Conservation (phyloP, 1,140 invertebrate genomes). For the Schlechtendalia chinensis region DNA sequence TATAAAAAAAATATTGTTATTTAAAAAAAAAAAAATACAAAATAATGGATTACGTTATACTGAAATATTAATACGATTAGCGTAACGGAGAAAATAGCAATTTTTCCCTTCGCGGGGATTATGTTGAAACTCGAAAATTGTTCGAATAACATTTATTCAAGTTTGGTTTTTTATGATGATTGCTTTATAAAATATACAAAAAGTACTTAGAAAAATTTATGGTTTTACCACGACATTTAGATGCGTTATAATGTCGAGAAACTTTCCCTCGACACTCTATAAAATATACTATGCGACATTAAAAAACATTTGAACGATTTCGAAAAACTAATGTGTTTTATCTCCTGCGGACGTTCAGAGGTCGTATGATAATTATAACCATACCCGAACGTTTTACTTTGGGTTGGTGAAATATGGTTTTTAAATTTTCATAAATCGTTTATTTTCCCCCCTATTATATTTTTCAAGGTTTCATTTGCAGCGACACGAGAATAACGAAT, state of each 20-base stretch:
- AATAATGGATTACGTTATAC: constrained; percentile 4
- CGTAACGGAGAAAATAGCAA: constrained; percentile 18
- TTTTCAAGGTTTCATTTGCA: neutral
- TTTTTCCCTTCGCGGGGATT: neutral
- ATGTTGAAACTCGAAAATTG: neutral
- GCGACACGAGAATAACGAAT: neutral
- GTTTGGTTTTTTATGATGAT: neutral
- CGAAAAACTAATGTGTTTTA: neutral
- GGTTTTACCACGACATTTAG: neutral
- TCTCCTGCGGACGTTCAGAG: neutral
- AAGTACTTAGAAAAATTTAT: neutral
- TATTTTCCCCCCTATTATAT: neutral
- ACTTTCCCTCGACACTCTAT: neutral
- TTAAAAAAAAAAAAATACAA: neutral
- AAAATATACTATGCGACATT: neutral
- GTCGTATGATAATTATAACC: neutral
- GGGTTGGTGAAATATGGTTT: neutral
- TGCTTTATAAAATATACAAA: constrained; percentile 3
- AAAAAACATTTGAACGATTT: neutral
- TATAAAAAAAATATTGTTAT: constrained; percentile 16
- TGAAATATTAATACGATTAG: constrained; percentile 22
- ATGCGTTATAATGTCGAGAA: neutral
- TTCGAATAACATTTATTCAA: neutral
- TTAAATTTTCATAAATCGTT: neutral
- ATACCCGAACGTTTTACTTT: neutral